Base-by-base conservation (phyloP, 2,888 invertebrate species). In the Cheilosia grossa region DNA sequence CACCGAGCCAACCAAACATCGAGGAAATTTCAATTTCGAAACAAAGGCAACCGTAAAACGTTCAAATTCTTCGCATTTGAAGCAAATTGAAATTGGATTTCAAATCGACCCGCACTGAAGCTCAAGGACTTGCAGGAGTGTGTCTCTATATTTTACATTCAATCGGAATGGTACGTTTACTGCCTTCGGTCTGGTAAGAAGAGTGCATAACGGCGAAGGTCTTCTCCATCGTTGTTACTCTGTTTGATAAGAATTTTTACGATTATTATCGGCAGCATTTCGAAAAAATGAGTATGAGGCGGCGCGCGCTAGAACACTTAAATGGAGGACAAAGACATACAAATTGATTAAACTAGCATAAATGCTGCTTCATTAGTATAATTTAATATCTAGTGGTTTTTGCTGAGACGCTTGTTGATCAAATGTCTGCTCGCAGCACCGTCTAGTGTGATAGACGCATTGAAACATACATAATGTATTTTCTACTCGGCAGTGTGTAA, bases 341-440 rank as follows among this genome's bases (percentile, higher is more conserved):
- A 58, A 66, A 64, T 74, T 58, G 56, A 66, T 66, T 66, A 58
- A 56, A 58, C 49, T 66, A 49, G 64, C 64, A 74, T 74, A 74
- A 66, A 74, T 49, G 64, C 49, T 58, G 49, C 49, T 74, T 66
- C 74, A 74, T 74, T 74, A 56, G 74, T 64, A 74, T 74, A 74
- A 74, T 66, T 74, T 27, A 74, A 74, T 74, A 58, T 74, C 40
- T 49, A 58, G 40, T 51, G 56, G 40, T 58, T 59, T 44, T 51
- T 24, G 6, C 5, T 51, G 10, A 2, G 4, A 15, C 4, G 30
- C 54, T 24, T 51, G 19, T 37, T 37, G 13, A 53, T 27, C 27
- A 24, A 53, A 53, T 6, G 51, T 24, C 21, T 13, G 30, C n/a
- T 53, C 9, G 30, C 13, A 17, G 30, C 13, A 17, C 54, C 10